phyloP scores from a whole-genome alignment of 1,140 invertebrate species.

The Hyles euphorbiae region DNA sequence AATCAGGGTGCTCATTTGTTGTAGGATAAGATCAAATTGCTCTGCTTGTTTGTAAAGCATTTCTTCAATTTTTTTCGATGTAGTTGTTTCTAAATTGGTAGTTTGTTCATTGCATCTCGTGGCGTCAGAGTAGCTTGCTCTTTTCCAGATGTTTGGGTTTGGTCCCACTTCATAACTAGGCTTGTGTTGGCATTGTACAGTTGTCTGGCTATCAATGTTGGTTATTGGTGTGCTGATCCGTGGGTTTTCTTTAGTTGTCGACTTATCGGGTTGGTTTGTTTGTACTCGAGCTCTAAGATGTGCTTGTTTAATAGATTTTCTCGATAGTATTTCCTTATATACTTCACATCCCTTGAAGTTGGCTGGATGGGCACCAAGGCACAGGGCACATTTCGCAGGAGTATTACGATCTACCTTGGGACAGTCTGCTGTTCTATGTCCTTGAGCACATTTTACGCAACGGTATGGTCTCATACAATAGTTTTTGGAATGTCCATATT shows the following conservation, averaged over 20 bases:
- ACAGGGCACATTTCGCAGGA: conserved; percentile 3
- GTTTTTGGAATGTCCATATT: conserved; percentile 12
- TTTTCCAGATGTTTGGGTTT: too few relatives aligned
- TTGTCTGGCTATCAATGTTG: too few relatives aligned
- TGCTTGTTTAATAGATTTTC: not conserved
- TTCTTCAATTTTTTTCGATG: not conserved
- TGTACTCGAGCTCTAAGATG: too few relatives aligned
- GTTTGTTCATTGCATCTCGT: not conserved
- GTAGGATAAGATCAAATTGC: not conserved
- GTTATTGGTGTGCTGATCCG: too few relatives aligned
- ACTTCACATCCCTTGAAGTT: conserved; percentile 10
- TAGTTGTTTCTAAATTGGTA: not conserved
- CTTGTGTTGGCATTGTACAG: too few relatives aligned
- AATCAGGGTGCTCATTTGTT: conserved; percentile 2
- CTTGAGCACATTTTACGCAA: conserved; percentile 9
- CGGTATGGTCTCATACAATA: conserved; percentile 8
- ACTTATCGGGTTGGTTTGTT: too few relatives aligned
- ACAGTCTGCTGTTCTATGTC: conserved; percentile 1
- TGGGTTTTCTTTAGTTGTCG: too few relatives aligned
- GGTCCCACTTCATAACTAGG: too few relatives aligned
- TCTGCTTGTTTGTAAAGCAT: not conserved
- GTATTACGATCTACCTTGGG: conserved; percentile 4
- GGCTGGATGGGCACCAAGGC: not conserved
- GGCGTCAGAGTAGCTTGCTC: too few relatives aligned
- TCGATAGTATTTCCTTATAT: conserved; percentile 3